Base-by-base conservation (phyloP, 2,113 vertebrate genomes). In the Tragelaphus buxtoni region DNA sequence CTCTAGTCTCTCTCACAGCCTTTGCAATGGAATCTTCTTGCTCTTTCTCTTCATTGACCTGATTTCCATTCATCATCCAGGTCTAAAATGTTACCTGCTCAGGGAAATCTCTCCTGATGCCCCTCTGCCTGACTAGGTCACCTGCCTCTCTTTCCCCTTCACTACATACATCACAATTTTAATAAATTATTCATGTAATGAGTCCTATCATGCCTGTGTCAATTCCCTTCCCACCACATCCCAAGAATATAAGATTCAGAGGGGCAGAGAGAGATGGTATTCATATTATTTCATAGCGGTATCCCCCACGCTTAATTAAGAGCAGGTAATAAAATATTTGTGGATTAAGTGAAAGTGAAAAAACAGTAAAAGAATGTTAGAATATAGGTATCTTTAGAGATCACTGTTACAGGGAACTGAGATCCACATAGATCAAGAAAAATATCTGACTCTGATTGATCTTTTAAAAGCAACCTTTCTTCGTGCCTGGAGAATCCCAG, bases 71-170 rank as follows among this genome's bases (percentile, higher is more conserved):
- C 76, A 69, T 86, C 32, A 92, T 58, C 56, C 7, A 63, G 22
- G 12, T 76, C 72, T 87, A 79, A 72, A 94, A 69, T 69, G 22
- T 69, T 88, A 69, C 51, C 61, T 95, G n/a, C 63, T 87, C 56
- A 42, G 45, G 74, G 53, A 96, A 96, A 45, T 4, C 12, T 81
- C 22, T 28, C 60, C 47, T 65, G 22, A 93, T 55, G 12, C n/a
- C 72, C 28, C 45, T 69, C 20, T 89, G n/a, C 58, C 53, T 60
- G 65, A 42, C 22, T 47, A 90, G 65, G 77, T 88, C 85, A 90
- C 32, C n/a, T 89, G 63, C 72, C 58, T 95, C 26, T 63, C 51
- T 94, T 96, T 91, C 47, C 63, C 79, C 51, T 93, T 86, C 74
- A 87, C 5, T 56, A 53, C 28, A 92, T 60, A 18, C 42, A 56